Conservation (phyloP, 64 coral and sea anemone species). For the Actinia equina region DNA sequence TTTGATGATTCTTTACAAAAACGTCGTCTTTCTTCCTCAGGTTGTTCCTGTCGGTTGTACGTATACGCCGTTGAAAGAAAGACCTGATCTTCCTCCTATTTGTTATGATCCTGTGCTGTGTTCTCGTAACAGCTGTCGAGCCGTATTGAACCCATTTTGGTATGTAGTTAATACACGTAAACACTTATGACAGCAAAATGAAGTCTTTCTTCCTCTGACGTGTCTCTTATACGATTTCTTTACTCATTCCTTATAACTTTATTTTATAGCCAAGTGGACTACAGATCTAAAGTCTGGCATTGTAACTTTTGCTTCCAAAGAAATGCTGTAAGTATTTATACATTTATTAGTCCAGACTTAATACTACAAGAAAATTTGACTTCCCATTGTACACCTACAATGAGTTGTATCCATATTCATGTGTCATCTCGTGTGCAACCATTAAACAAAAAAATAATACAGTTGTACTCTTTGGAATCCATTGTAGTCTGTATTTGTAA, state of each 20-base stretch:
- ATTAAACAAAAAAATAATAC: too few relatives aligned
- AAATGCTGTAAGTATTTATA: conserved; percentile 82
- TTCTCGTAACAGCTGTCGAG: conserved; percentile 89
- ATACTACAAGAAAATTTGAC: neutral
- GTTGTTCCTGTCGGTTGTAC: conserved; percentile 97
- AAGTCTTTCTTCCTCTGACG: neutral
- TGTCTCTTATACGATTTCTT: neutral
- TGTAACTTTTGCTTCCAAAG: conserved; percentile 99
- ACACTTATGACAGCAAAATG: too few relatives aligned
- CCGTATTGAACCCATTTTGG: conserved; percentile 96
- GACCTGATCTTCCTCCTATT: conserved; percentile 96
- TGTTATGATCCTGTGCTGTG: conserved; percentile 98
- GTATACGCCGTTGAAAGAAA: conserved; percentile 93
- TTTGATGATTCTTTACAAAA: neutral
- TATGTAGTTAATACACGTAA: conserved; percentile 49
- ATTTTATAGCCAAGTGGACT: conserved; percentile 88
- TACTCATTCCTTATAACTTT: neutral
- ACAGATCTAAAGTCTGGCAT: conserved; percentile 99
- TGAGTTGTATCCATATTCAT: too few relatives aligned
- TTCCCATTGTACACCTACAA: neutral
- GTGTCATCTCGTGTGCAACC: too few relatives aligned
- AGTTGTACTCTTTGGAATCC: too few relatives aligned
- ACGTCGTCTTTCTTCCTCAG: conserved; percentile 35
- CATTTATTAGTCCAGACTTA: neutral
- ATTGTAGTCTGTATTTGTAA: too few relatives aligned